A percentile compares a stretch with the other conserved stretches of the same genome.
Conservation (phyloP, 2,888 invertebrate species). For the Empis livida region DNA sequence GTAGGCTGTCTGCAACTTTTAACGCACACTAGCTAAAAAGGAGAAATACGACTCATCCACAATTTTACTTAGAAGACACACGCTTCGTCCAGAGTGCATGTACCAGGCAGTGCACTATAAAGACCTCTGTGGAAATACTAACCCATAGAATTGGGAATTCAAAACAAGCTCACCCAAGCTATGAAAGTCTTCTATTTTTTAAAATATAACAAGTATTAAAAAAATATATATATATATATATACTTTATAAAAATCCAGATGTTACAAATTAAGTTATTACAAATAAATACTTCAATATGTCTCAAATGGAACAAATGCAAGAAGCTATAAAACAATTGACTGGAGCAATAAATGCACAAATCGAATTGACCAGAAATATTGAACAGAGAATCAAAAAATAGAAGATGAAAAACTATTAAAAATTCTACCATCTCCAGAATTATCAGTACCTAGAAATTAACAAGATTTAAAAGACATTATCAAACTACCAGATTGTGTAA, state of each 20-base stretch:
- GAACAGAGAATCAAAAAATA: background rate
- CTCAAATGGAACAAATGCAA: background rate
- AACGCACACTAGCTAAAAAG: background rate
- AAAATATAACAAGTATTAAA: no score
- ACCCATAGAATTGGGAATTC: no score
- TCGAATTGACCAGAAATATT: background rate
- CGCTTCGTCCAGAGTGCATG: background rate
- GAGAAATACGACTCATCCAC: background rate
- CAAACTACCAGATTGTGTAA: background rate
- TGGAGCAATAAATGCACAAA: background rate
- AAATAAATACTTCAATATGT: background rate
- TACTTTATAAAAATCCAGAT: background rate
- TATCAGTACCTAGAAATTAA: background rate
- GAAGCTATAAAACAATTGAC: background rate
- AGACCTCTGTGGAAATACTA: no score
- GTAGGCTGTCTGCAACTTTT: background rate
- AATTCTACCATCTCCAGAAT: background rate
- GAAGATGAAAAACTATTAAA: background rate
- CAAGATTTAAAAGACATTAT: background rate
- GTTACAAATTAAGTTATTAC: background rate
- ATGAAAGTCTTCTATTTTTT: background rate
- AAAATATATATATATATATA: no score
- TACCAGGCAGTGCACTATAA: background rate
- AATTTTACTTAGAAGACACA: background rate
- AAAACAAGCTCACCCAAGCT: no score